phyloP scores from a whole-genome alignment of 2,113 vertebrate genomes.

The Ivindomyrus marchei region DNA sequence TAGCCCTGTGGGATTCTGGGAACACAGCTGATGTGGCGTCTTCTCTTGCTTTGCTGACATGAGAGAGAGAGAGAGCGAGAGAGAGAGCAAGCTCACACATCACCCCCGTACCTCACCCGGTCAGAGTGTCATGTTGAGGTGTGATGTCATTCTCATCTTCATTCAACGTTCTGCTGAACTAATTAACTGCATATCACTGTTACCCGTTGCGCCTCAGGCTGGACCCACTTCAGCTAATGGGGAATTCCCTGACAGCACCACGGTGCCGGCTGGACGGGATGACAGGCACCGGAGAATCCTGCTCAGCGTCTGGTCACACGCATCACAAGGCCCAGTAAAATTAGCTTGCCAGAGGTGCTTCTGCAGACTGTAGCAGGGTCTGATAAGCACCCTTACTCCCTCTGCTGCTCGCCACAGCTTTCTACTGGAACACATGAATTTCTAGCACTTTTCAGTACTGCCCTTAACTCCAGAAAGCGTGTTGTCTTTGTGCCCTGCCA shows the following conservation, averaged over 20 bases:
- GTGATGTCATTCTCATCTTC: not conserved
- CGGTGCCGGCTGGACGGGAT: not conserved
- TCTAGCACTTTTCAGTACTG: not conserved
- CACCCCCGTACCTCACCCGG: not conserved
- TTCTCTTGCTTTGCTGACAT: not conserved
- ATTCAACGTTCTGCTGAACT: not conserved
- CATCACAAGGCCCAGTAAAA: not conserved
- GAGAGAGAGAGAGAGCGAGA: not conserved
- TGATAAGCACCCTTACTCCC: not conserved
- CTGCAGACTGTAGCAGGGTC: not conserved
- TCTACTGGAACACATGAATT: not conserved
- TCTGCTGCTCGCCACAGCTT: not conserved
- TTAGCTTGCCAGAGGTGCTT: not conserved
- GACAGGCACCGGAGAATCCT: not conserved
- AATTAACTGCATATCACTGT: not conserved
- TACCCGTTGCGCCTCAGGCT: not conserved
- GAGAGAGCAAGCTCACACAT: not conserved
- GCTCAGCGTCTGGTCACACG: not conserved
- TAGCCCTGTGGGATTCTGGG: not conserved
- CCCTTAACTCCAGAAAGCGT: not conserved
- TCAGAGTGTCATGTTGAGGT: not conserved
- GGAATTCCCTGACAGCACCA: not conserved
- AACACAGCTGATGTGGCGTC: not conserved
- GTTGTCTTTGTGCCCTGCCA: not conserved
- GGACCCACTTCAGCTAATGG: not conserved